These are phyloP conservation scores for Alloscopus bannaensis DNA, from an alignment of 2,888 invertebrate species.

Conservation along the genomic window DNA sequence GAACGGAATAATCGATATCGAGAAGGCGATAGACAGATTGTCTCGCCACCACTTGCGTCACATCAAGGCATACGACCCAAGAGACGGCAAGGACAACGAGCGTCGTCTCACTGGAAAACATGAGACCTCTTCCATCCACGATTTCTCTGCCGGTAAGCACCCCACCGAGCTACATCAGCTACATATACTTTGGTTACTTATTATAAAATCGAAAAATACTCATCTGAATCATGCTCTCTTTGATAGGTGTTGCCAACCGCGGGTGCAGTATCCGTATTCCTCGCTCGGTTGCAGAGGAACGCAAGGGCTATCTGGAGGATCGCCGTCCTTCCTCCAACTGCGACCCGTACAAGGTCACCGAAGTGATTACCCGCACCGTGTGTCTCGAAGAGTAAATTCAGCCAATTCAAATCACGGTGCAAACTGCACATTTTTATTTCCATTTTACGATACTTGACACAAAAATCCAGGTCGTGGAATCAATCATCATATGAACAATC, in stretches of 20 bases:
- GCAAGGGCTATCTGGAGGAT: slow-evolving; percentile 97
- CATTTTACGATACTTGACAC: too few species aligned
- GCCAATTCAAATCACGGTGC: too few species aligned
- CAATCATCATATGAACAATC: too few species aligned
- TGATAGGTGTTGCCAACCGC: slow-evolving; percentile 88
- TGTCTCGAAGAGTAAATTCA: slow-evolving; percentile 80
- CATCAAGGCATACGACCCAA: slow-evolving; percentile 97
- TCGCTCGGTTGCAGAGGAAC: slow-evolving; percentile 90
- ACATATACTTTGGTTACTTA: too few species aligned
- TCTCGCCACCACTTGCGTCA: slow-evolving; percentile 94
- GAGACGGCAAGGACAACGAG: slow-evolving; percentile 97
- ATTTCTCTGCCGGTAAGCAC: slow-evolving; percentile 90
- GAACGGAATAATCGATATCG: slow-evolving; percentile 76
- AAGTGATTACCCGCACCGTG: slow-evolving; percentile 91
- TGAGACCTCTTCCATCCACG: slow-evolving; percentile 97
- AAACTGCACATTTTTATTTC: too few species aligned
- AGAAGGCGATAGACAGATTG: slow-evolving; percentile 95
- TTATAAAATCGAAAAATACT: too few species aligned
- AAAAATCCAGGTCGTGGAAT: too few species aligned
- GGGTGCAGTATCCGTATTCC: slow-evolving; percentile 97
- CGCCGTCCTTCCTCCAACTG: slow-evolving; percentile 94
- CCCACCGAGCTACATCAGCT: too few species aligned
- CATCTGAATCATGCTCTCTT: too few species aligned
- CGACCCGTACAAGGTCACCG: slow-evolving; percentile 91
- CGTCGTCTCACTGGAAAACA: slow-evolving; percentile 95